phyloP scores from a whole-genome alignment of 2,113 vertebrate species.

The Callipepla californica region DNA sequence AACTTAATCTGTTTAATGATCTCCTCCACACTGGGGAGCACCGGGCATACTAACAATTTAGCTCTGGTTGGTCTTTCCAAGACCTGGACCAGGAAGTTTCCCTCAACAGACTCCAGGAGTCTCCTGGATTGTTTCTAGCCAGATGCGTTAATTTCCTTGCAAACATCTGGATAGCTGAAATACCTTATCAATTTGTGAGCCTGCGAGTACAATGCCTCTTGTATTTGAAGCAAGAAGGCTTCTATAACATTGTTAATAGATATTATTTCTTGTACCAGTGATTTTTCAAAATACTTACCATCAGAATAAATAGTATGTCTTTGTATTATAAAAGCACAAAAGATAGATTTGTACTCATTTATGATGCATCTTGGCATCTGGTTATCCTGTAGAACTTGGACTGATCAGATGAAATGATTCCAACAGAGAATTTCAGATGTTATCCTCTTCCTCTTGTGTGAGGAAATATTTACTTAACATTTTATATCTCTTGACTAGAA shows the following conservation, averaged over 20 bases:
- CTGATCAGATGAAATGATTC: neutral
- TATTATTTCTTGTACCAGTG: neutral
- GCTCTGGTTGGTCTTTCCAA: no score
- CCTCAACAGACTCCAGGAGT: no score
- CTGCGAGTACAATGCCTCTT: neutral
- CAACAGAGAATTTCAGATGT: conserved; percentile 1
- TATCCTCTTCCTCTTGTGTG: neutral
- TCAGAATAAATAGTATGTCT: neutral
- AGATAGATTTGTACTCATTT: neutral
- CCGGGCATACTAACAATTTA: no score
- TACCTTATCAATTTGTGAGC: neutral
- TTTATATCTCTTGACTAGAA: conserved; percentile 4
- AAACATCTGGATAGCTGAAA: neutral
- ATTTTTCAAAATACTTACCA: neutral
- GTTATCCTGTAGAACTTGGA: conserved; percentile 28
- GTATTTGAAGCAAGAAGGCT: neutral
- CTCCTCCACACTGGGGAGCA: no score
- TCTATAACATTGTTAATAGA: neutral
- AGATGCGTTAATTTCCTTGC: neutral
- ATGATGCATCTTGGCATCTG: neutral
- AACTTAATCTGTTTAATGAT: no score
- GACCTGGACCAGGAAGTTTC: no score
- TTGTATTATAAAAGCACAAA: conserved; percentile 3
- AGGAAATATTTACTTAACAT: conserved; percentile 5
- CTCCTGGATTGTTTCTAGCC: neutral